Percentiles rank a stretch among this genome's conserved stretches.
These are phyloP conservation scores for Sorex maritimensis DNA, from an alignment of 2,797 vertebrate genomes.

Conservation along the genomic window DNA sequence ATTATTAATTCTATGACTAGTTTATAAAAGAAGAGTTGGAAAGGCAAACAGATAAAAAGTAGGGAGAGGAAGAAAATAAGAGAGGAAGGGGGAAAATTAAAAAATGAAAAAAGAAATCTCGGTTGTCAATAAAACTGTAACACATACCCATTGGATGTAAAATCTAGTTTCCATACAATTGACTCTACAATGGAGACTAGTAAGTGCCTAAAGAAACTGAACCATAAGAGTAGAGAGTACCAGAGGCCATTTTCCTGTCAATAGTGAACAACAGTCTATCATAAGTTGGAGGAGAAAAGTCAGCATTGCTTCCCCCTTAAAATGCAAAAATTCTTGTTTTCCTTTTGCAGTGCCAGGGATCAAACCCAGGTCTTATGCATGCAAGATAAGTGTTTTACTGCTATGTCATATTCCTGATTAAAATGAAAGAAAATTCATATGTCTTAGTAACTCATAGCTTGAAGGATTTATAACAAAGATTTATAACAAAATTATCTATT, in stretches of 20 bases:
- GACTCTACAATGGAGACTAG: not conserved
- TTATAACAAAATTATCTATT: not conserved
- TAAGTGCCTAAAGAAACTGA: conserved; percentile 6
- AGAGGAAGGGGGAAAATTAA: not conserved
- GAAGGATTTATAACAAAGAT: conserved; percentile 13
- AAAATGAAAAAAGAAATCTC: not conserved
- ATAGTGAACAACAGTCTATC: not conserved
- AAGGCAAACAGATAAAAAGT: not conserved
- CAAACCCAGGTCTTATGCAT: too few species aligned
- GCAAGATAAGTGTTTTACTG: too few species aligned
- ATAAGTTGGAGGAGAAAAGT: conserved; percentile 1
- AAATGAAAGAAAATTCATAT: not conserved
- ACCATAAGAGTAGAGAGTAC: not conserved
- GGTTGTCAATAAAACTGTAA: not conserved
- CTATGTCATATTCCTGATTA: too few species aligned
- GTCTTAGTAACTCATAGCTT: conserved; percentile 41
- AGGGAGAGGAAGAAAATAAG: too few species aligned
- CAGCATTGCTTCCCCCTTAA: not conserved
- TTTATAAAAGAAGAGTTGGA: not conserved
- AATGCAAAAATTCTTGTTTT: not conserved
- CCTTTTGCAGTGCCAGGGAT: too few species aligned
- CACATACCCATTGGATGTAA: not conserved
- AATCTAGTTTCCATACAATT: not conserved
- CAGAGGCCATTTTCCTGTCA: conserved; percentile 10
- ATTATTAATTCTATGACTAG: not conserved